phyloP scores from a whole-genome alignment of 2,797 vertebrate species.

The Xiphorhynchus erythropygius region DNA sequence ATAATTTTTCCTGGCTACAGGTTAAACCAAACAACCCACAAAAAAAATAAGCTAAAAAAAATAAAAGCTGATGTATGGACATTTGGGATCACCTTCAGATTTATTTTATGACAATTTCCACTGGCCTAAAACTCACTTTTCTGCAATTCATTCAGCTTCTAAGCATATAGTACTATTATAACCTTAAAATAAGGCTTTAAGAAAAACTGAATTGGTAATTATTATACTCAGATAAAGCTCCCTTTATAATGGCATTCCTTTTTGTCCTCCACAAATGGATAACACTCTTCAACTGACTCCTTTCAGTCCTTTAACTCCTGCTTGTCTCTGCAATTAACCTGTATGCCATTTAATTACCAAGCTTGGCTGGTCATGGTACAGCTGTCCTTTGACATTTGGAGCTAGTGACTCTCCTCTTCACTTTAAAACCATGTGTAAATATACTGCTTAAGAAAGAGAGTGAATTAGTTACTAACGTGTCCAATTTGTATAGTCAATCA shows the following conservation, averaged over 20 bases:
- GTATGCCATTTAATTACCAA: slow-evolving; percentile 45
- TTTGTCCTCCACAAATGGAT: not conserved
- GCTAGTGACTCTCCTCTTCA: not conserved
- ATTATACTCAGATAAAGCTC: not conserved
- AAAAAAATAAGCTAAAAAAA: not conserved
- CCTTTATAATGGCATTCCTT: not conserved
- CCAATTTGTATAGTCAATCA: slow-evolving; percentile 35
- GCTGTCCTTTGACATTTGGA: slow-evolving; percentile 29
- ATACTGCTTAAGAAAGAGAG: slow-evolving; percentile 13
- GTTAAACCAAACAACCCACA: not conserved
- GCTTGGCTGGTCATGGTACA: slow-evolving; percentile 5
- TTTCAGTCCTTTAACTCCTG: slow-evolving; percentile 23
- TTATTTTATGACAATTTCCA: not conserved
- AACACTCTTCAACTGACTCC: not conserved
- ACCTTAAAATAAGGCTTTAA: not conserved
- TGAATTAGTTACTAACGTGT: slow-evolving; percentile 34
- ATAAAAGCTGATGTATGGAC: not conserved
- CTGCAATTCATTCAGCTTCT: not conserved
- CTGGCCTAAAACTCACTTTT: not conserved
- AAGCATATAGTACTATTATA: not conserved
- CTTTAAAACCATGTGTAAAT: slow-evolving; percentile 45
- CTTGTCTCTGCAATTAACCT: slow-evolving; percentile 56
- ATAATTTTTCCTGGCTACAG: not conserved
- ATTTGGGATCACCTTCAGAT: not conserved
- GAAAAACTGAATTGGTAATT: not conserved